Evolutionary conservation across 1,140 invertebrate species (phyloP).

Genomic region (Ctenoplectra terminalis): DNA sequence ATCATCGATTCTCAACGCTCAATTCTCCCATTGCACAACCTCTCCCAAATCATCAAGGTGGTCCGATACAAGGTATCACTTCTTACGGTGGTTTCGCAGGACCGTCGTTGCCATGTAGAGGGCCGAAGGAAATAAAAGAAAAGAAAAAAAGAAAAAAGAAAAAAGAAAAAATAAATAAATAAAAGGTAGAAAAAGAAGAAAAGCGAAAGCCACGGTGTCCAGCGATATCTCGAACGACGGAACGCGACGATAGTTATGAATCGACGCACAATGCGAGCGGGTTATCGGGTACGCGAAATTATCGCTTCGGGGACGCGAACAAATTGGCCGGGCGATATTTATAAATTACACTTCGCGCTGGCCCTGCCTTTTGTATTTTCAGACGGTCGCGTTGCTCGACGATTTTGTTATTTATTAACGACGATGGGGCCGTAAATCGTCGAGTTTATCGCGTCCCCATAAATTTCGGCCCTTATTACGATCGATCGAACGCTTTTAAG

Average conservation of each 20-base stretch:
- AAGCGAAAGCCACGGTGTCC: neutral
- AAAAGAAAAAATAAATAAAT: no score
- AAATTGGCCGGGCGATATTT: slow-evolving; percentile 48
- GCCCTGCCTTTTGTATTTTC: slow-evolving; percentile 42
- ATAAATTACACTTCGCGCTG: slow-evolving; percentile 44
- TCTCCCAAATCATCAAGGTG: neutral
- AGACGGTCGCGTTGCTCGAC: slow-evolving; percentile 24
- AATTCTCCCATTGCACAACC: neutral
- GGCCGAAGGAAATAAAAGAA: no score
- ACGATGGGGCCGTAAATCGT: slow-evolving; percentile 40
- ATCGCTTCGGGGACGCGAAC: slow-evolving; percentile 44
- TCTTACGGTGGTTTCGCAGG: neutral
- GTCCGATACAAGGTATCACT: slow-evolving; percentile 9
- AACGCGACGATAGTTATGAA: slow-evolving; percentile 49
- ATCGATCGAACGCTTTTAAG: slow-evolving; percentile 31
- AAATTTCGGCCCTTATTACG: slow-evolving; percentile 48
- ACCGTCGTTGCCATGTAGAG: neutral
- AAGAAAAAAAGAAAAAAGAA: neutral
- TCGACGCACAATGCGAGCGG: slow-evolving; percentile 35
- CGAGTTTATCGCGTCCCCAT: slow-evolving; percentile 41
- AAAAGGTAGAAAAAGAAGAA: no score
- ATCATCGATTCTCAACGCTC: neutral
- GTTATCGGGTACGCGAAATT: slow-evolving; percentile 46
- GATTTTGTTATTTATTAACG: slow-evolving; percentile 55
- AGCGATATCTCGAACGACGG: slow-evolving; percentile 39